Base-by-base conservation (phyloP, 2,797 vertebrate species). In the Halcyon chelicuti region DNA sequence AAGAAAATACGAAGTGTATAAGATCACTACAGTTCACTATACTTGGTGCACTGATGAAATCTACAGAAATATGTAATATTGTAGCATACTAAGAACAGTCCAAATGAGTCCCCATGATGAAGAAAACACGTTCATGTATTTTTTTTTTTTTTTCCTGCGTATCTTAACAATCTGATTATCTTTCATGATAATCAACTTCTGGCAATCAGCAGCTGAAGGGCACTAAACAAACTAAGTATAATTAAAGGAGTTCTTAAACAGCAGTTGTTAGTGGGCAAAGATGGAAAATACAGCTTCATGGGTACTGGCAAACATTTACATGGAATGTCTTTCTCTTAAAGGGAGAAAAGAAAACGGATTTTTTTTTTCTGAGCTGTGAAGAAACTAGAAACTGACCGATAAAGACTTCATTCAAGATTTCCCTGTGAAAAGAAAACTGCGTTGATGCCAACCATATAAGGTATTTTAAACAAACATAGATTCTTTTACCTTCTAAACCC, bases 401-500 rank as follows among this genome's bases (percentile, higher is more conserved):
- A 60, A 68, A 86, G 26, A 44, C 78, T 62, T 91, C 86, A 33
- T 66, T 86, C 63, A 58, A 96, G 76, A 91, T 89, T 94, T 52
- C 57, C 35, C 33, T 42, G 55, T 83, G 92, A 93, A 58, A 46
- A 89, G 90, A 67, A 89, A 88, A 42, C 40, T 77, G 60, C 16
- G 1, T 93, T 91, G 88, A 93, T 93, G 86, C 74, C 79, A 51
- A 28, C 92, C 93, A 51, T 95, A 95, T 97, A 97, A 98, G 96
- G 97, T 98, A 98, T 91, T 83, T 92, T 54, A 81, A 95, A 58
- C 18, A 62, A 91, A 52, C 14, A 35, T 40, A 19, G 35, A 42
- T 88, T 91, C 55, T 47, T 29, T 62, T 86, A 20, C 71, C 35
- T 91, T 88, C 13, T 28, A 12, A 54, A 60, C 46, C 5, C 14